Percentiles rank a stretch among this genome's conserved stretches.
These are phyloP conservation scores for Aelia acuminata DNA, from an alignment of 2,888 invertebrate genomes.

Conservation along the genomic window DNA sequence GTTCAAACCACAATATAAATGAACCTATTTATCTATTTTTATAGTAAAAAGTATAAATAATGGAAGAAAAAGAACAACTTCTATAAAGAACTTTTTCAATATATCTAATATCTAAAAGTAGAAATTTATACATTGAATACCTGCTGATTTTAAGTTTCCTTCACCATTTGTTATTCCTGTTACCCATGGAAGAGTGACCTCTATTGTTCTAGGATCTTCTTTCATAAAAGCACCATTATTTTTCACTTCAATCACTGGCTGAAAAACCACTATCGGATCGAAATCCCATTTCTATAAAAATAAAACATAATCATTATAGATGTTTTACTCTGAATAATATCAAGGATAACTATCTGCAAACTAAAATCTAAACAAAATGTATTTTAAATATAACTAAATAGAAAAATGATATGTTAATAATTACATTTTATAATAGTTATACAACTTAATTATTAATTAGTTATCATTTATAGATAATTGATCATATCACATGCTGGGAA, in stretches of 20 bases:
- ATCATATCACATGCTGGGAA: no score
- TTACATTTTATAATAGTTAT: no score
- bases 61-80: no score
- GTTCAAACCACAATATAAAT: no score
- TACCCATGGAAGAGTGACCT: slow-evolving; percentile 58
- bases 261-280: slow-evolving; percentile 55
- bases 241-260: slow-evolving; percentile 59
- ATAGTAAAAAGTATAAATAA: no score
- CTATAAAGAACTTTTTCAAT: not conserved
- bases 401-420: no score
- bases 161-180: slow-evolving; percentile 59
- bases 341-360: not conserved
- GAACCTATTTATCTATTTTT: no score
- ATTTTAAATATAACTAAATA: not conserved
- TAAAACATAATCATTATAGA: not conserved
- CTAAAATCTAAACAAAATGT: not conserved
- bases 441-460: no score
- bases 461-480: no score
- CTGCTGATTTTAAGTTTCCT: slow-evolving; percentile 53
- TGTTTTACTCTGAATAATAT: not conserved
- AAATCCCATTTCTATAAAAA: slow-evolving; percentile 48
- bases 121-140: slow-evolving; percentile 24
- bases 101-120: no score
- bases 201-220: slow-evolving; percentile 51
- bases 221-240: slow-evolving; percentile 60